These are phyloP conservation scores for Squalus acanthias DNA, from an alignment of 2,797 vertebrate species.

Conservation along the genomic window DNA sequence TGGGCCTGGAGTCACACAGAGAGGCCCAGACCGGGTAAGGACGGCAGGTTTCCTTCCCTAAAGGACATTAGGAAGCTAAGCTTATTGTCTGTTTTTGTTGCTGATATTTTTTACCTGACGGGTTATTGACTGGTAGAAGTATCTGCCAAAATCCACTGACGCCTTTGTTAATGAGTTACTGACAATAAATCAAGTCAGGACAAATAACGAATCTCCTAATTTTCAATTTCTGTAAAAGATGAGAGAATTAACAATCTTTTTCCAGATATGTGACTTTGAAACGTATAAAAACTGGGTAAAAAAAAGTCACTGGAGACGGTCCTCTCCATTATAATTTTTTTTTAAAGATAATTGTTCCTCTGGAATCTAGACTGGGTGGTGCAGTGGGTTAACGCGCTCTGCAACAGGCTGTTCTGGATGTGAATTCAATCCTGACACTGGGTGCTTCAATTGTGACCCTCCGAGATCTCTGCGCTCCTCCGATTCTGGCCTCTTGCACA, in stretches of 20 bases:
- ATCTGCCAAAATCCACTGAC: neutral
- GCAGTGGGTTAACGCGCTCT: neutral
- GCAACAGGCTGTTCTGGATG: neutral
- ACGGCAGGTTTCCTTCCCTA: no score
- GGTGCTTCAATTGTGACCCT: no score
- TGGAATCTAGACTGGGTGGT: neutral
- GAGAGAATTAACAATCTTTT: neutral
- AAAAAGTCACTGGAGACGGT: neutral
- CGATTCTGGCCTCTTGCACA: no score
- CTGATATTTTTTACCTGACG: neutral
- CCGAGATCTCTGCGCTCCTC: no score
- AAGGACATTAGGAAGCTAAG: neutral
- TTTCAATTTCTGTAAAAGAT: neutral
- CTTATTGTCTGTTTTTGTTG: neutral
- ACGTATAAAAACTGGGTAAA: neutral
- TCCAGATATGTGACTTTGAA: neutral
- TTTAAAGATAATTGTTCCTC: neutral
- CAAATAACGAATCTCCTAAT: neutral
- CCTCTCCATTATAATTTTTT: neutral
- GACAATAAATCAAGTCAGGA: neutral
- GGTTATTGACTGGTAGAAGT: neutral
- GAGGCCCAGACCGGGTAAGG: no score
- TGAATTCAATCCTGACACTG: neutral
- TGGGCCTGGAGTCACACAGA: neutral
- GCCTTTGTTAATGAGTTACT: neutral